These are phyloP conservation scores for Corythornis cristatus DNA, from an alignment of 2,113 vertebrate species.

Conservation along the genomic window DNA sequence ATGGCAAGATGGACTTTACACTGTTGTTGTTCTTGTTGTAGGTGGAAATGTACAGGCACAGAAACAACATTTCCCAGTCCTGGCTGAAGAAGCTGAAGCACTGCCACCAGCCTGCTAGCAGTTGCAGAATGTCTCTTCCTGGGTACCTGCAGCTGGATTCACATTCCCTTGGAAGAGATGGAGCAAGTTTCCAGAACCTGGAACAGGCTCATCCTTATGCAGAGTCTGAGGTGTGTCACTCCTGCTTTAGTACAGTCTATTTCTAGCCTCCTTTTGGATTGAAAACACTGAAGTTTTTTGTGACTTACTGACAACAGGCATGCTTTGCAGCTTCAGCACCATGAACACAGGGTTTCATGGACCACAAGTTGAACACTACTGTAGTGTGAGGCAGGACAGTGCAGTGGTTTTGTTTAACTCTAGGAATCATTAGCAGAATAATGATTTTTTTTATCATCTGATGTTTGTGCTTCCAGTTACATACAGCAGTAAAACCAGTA, in stretches of 20 bases:
- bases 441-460: background rate
- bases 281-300: background rate
- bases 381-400: background rate
- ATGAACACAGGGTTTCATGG: background rate
- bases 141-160: background rate
- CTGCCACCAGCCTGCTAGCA: background rate
- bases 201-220: background rate
- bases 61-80: background rate
- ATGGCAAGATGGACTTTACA: background rate
- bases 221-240: background rate
- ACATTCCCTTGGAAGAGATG: background rate
- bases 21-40: background rate
- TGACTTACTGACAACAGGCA: background rate
- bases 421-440: background rate
- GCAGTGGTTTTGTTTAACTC: background rate
- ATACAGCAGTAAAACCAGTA: background rate
- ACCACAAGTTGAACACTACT: background rate
- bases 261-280: background rate
- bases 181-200: background rate
- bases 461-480: background rate
- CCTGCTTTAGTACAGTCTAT: background rate
- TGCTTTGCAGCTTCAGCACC: background rate
- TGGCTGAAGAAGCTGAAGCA: background rate
- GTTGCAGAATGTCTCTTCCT: background rate
- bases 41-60: background rate